Evolutionary conservation across 2,113 vertebrate genomes (phyloP).

Genomic region (Pterocles orientalis): DNA sequence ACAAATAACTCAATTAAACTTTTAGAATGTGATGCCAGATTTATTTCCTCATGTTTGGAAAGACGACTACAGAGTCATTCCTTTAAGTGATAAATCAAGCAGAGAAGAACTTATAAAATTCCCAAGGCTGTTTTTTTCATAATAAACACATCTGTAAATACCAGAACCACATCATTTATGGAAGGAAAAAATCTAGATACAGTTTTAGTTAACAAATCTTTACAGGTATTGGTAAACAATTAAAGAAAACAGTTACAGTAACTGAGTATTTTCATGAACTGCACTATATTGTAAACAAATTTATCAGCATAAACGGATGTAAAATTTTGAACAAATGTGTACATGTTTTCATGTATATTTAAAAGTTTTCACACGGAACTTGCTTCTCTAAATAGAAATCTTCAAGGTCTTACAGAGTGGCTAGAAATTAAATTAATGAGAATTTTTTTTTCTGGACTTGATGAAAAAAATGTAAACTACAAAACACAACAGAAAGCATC

Average conservation of each 20-base stretch:
- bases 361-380: not conserved
- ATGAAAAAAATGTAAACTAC: not conserved
- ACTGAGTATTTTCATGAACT: not conserved
- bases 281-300: not conserved
- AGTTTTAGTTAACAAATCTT: not conserved
- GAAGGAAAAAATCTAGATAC: too few relatives aligned
- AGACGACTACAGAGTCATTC: not conserved
- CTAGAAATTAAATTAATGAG: not conserved
- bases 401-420: not conserved
- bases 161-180: not conserved
- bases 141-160: slow-evolving; percentile 31
- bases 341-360: not conserved
- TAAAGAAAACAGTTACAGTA: not conserved
- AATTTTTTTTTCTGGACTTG: not conserved
- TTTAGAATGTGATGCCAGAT: slow-evolving; percentile 25
- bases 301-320: not conserved
- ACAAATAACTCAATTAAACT: slow-evolving; percentile 42
- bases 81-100: slow-evolving; percentile 15
- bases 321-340: not conserved
- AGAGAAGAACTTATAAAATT: slow-evolving; percentile 17
- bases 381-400: not conserved
- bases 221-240: not conserved
- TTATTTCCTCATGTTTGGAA: slow-evolving; percentile 28
- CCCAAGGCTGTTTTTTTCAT: not conserved
- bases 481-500: not conserved